A percentile compares a stretch with the other conserved stretches of the same genome.
Conservation (phyloP, 2,113 vertebrate species). For the Xenotilapia leptura region DNA sequence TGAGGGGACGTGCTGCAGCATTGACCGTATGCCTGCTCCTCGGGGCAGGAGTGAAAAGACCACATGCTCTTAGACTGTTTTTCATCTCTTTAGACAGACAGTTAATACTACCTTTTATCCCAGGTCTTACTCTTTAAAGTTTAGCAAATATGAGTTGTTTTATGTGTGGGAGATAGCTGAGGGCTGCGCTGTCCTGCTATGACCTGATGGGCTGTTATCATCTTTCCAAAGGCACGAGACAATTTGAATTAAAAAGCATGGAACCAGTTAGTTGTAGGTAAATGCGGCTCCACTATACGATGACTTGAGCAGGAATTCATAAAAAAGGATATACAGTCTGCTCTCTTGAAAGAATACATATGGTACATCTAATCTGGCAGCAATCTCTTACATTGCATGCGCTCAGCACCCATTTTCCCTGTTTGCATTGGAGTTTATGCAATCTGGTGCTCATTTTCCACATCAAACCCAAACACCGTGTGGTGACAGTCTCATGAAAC, state of each 20-base stretch:
- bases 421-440: conserved; percentile 48
- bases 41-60: not conserved
- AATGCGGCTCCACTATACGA: not conserved
- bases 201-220: conserved; percentile 39
- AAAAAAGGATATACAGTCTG: conserved; percentile 20
- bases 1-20: not conserved
- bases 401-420: conserved; percentile 36
- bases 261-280: conserved; percentile 40
- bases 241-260: conserved; percentile 23
- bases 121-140: conserved; percentile 49
- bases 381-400: conserved; percentile 40
- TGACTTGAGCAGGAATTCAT: conserved; percentile 35
- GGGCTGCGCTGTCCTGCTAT: conserved; percentile 37
- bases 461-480: conserved; percentile 47
- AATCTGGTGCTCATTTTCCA: conserved; percentile 63
- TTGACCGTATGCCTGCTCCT: not conserved
- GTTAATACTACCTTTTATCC: conserved; percentile 62
- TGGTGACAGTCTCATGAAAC: conserved; percentile 49
- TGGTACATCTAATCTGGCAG: conserved; percentile 46
- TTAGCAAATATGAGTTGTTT: conserved; percentile 62
- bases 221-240: conserved; percentile 8
- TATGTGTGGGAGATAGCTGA: conserved; percentile 44
- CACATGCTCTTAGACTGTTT: conserved; percentile 12
- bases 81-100: conserved; percentile 59
- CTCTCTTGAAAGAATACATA: conserved; percentile 36